A percentile compares a stretch with the other conserved stretches of the same genome.
These are phyloP conservation scores for Catonia carolina DNA, from an alignment of 2,888 invertebrate species.

Conservation along the genomic window DNA sequence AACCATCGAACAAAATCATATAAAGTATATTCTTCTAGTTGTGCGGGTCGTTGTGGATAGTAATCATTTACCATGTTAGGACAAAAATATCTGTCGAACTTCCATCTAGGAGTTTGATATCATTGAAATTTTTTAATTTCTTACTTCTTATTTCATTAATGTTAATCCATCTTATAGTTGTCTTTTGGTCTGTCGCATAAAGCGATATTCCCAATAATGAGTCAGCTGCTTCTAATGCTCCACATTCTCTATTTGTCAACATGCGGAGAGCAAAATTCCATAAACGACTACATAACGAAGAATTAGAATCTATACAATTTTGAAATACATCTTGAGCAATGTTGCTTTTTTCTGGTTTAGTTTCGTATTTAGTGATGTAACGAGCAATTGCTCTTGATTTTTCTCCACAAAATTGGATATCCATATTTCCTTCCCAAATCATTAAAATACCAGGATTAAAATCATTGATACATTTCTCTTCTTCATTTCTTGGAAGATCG, in stretches of 20 bases:
- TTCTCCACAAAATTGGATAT: constrained; percentile 37
- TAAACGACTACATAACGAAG: constrained; percentile 34
- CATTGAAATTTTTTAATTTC: no score
- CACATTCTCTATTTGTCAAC: constrained; percentile 37
- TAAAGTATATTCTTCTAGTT: no score
- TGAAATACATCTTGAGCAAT: constrained; percentile 30
- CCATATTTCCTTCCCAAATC: constrained; percentile 38
- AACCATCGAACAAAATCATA: no score
- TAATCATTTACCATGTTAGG: no score
- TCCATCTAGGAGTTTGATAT: no score
- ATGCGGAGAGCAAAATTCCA: constrained; percentile 36
- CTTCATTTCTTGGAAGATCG: constrained; percentile 33
- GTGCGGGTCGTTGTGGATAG: no score
- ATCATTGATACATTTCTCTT: constrained; percentile 35
- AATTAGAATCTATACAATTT: constrained; percentile 35
- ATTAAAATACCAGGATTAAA: constrained; percentile 36
- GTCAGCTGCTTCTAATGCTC: constrained; percentile 37
- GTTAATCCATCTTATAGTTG: no score
- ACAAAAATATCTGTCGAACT: no score
- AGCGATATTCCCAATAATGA: background rate
- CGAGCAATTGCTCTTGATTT: constrained; percentile 35
- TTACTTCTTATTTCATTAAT: no score
- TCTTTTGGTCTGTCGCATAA: no score
- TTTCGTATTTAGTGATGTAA: constrained; percentile 37
- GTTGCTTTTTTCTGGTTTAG: constrained; percentile 36